Base-by-base conservation (phyloP, 2,113 vertebrate genomes). In the Mormoops blainvillei region DNA sequence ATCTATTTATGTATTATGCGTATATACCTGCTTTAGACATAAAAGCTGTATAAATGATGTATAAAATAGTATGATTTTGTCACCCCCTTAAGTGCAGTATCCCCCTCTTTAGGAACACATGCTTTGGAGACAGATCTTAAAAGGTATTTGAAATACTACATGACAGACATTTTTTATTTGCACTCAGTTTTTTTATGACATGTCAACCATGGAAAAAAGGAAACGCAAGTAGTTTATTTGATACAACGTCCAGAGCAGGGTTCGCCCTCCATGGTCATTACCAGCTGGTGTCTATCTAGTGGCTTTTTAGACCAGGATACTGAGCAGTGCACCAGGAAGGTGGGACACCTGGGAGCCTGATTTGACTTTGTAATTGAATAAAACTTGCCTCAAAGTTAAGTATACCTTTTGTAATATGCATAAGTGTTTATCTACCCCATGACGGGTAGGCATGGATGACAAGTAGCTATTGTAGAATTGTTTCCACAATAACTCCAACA, bases 261-360 rank as follows among this genome's bases (percentile, higher is more conserved):
- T 41, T 45, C 6, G 31, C 6, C 9, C 16, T 28, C n/a, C 1
- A 0, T 6, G 2, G 28, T 61, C 45, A 15, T 45, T 33, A 54
- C 31, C 41, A n/a, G 33, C 45, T 38, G 24, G 1, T 36, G 19
- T 80, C 52, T 82, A 7, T 36, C 70, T 28, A 22, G 28, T 18
- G 48, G 18, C 10, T 33, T 63, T 58, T 36, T 73, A 54, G 7
- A 43, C 3, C 50, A 18, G 5, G 15, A 5, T 56, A 36, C n/a
- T 18, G 8, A 78, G 36, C 15, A 58, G 31, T 5, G 58, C 24
- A 43, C 9, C 41, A 65, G 54, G 31, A 61, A 43, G 10, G 2
- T 76, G 56, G 78, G 14, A 52, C 18, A 7, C 3, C 0, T 7
- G 3, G 3, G 20, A 92, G 61, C 54, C 41, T 58, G 3, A 52